Conservation (phyloP, 2,888 invertebrate species). For the Mesopsocus fuscifrons region DNA sequence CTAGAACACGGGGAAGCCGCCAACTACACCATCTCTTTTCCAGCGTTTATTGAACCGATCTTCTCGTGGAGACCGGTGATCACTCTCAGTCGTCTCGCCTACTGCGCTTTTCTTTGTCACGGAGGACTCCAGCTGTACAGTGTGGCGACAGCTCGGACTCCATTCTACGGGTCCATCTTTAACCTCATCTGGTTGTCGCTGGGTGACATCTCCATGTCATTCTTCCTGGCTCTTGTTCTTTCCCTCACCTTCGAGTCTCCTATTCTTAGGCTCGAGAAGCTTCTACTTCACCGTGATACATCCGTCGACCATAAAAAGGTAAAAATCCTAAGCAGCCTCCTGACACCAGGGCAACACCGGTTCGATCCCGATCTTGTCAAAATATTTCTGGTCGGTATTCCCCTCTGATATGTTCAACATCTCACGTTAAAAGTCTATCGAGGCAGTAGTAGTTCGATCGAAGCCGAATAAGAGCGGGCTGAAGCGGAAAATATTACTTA, state of each 20-base stretch:
- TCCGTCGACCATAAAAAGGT: not conserved
- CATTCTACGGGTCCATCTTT: conserved; percentile 19
- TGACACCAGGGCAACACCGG: no score
- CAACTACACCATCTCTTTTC: no score
- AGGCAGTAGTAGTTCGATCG: no score
- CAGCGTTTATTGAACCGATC: conserved; percentile 13
- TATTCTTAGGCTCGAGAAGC: conserved; percentile 21
- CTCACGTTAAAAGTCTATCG: no score
- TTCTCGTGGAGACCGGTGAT: conserved; percentile 12
- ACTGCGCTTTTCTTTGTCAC: conserved; percentile 17
- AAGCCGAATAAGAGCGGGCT: no score
- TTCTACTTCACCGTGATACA: conserved; percentile 14
- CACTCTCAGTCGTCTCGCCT: conserved; percentile 17
- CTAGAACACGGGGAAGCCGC: no score
- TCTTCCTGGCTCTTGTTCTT: conserved; percentile 19
- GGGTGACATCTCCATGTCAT: conserved; percentile 21
- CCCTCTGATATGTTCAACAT: no score
- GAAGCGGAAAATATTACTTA: no score
- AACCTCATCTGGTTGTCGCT: conserved; percentile 19
- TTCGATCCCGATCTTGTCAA: no score
- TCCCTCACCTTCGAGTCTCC: conserved; percentile 21
- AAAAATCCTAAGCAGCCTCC: no score
- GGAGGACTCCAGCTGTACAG: conserved; percentile 16
- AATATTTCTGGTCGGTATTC: no score
- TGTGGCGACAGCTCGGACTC: conserved; percentile 14